phyloP scores from a whole-genome alignment of 2,113 vertebrate species.

The Andinoacara biseriatus region DNA sequence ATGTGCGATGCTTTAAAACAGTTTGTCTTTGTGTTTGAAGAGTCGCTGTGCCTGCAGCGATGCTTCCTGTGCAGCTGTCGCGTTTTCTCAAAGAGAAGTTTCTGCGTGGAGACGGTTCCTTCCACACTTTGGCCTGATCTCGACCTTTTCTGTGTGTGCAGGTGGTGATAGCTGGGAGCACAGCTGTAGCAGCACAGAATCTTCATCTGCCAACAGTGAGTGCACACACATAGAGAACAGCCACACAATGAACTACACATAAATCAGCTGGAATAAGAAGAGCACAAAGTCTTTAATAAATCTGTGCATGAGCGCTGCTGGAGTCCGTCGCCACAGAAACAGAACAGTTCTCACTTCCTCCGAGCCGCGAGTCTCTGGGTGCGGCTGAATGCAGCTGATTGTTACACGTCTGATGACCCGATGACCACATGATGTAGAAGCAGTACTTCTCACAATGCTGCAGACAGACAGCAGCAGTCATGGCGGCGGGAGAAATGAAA shows the following conservation, averaged over 20 bases:
- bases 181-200: conserved; percentile 75
- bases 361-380: neutral
- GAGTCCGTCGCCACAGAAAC: neutral
- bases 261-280: neutral
- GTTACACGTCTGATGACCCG: neutral
- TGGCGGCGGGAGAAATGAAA: neutral
- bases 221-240: neutral
- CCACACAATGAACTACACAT: neutral
- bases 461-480: neutral
- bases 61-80: too few species aligned
- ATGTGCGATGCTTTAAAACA: too few species aligned
- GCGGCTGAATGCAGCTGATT: neutral
- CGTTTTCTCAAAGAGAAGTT: too few species aligned
- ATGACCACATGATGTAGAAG: neutral
- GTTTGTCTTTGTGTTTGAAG: too few species aligned
- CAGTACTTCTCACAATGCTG: neutral
- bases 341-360: conserved; percentile 21
- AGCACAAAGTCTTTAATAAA: fast-evolving
- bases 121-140: neutral
- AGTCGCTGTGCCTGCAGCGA: too few species aligned
- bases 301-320: neutral
- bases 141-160: conserved; percentile 21
- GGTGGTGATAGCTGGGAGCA: conserved; percentile 71
- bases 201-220: conserved; percentile 76
- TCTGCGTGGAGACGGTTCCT: too few species aligned